Percentiles rank a stretch among this genome's conserved stretches.
Conservation (phyloP, 2,888 invertebrate species). For the Prosapia bicincta region DNA sequence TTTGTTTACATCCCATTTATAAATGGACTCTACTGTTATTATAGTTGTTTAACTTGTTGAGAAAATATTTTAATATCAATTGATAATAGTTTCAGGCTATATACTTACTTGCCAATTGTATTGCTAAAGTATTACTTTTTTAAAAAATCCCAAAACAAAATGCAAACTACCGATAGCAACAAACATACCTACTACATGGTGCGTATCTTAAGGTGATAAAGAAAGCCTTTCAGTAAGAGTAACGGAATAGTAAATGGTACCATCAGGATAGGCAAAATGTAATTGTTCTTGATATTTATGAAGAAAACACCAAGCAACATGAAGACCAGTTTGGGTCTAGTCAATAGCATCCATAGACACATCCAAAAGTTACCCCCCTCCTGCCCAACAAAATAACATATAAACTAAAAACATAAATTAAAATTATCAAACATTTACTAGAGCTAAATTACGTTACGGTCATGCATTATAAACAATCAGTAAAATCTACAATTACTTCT, state of each 20-base stretch:
- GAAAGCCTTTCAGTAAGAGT: background rate
- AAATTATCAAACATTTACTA: background rate
- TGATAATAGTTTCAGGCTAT: too few species aligned
- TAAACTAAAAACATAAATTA: background rate
- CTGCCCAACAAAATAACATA: slow-evolving; percentile 8
- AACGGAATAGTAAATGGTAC: slow-evolving; percentile 22
- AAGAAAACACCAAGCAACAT: slow-evolving; percentile 14
- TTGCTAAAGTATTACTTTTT: background rate
- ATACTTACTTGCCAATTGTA: background rate
- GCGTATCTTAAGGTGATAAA: background rate
- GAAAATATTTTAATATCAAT: too few species aligned
- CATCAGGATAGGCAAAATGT: slow-evolving; percentile 24
- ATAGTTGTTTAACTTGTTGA: too few species aligned
- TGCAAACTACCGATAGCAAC: background rate
- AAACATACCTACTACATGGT: background rate
- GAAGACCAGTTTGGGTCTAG: slow-evolving; percentile 19
- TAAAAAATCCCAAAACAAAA: background rate
- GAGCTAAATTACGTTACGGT: background rate
- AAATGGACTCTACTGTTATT: too few species aligned
- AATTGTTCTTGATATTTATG: slow-evolving; percentile 19
- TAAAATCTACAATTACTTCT: too few species aligned
- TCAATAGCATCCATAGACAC: slow-evolving; percentile 22
- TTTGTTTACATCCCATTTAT: too few species aligned
- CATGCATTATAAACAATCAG: too few species aligned
- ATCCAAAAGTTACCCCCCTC: slow-evolving; percentile 25